Percentiles rank a stretch among this genome's conserved stretches.
Conservation (phyloP, 2,888 invertebrate genomes). For the Steromphala cineraria region DNA sequence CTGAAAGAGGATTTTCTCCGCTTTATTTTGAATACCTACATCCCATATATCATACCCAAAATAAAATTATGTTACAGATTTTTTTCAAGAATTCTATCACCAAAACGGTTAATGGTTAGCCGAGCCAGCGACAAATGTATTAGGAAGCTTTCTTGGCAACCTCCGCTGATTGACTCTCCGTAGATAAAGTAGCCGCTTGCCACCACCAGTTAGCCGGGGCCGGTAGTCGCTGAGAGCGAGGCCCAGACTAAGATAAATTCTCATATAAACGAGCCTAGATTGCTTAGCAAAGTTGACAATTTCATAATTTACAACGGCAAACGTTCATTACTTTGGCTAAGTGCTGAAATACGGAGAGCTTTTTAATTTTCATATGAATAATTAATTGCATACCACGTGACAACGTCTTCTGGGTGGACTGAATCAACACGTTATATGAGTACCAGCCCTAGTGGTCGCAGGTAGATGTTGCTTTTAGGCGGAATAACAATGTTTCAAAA, state of each 20-base stretch:
- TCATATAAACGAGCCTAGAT: conserved; percentile 10
- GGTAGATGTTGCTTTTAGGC: no score
- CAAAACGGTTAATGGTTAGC: not conserved
- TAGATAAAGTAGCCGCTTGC: not conserved
- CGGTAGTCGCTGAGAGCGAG: not conserved
- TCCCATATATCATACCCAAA: not conserved
- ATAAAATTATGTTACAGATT: no score
- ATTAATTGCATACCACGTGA: not conserved
- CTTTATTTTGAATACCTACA: not conserved
- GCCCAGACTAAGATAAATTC: not conserved
- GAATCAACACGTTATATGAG: no score
- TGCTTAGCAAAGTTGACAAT: conserved; percentile 11
- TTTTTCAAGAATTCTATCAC: not conserved
- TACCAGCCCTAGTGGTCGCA: no score
- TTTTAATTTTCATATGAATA: conserved; percentile 15
- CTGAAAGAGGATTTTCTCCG: not conserved
- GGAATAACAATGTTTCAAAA: not conserved
- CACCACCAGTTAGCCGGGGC: not conserved
- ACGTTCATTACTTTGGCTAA: conserved; percentile 9
- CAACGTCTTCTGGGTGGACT: not conserved
- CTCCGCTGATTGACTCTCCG: conserved; percentile 1
- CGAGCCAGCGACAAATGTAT: conserved; percentile 4
- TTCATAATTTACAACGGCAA: conserved; percentile 10
- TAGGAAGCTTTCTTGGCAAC: not conserved
- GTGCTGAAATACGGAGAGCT: conserved; percentile 10